Evolutionary conservation across 2,888 invertebrate genomes (phyloP).

Genomic region (Polydrusus pterygomalis): DNA sequence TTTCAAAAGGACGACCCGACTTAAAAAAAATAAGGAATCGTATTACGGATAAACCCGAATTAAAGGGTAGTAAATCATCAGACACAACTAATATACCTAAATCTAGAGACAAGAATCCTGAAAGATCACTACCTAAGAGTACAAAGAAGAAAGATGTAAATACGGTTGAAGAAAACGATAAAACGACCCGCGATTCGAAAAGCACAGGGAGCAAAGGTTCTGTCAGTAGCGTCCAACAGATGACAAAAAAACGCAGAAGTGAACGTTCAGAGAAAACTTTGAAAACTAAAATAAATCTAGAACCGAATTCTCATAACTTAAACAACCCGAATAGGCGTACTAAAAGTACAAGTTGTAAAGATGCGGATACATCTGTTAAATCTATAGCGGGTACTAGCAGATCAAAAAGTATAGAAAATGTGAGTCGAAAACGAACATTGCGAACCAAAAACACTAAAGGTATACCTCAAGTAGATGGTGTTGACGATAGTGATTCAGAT

Average conservation of each 20-base stretch:
- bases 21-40: background rate
- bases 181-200: background rate
- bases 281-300: constrained; percentile 38
- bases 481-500: constrained; percentile 30
- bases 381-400: background rate
- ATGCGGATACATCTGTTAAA: background rate
- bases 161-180: background rate
- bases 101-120: background rate
- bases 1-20: background rate
- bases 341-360: constrained; percentile 34
- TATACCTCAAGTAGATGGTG: constrained; percentile 37
- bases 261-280: background rate
- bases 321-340: constrained; percentile 18
- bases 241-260: constrained; percentile 2
- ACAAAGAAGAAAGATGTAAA: background rate
- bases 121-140: background rate
- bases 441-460: constrained; percentile 31
- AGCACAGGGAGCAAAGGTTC: background rate
- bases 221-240: constrained; percentile 30
- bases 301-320: constrained; percentile 12
- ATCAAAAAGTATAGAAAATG: constrained; percentile 15
- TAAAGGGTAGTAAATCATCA: background rate
- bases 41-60: background rate
- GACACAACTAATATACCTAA: background rate
- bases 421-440: background rate